Evolutionary conservation across 1,140 invertebrate species (phyloP).

Genomic region (Hormaphis cornu): DNA sequence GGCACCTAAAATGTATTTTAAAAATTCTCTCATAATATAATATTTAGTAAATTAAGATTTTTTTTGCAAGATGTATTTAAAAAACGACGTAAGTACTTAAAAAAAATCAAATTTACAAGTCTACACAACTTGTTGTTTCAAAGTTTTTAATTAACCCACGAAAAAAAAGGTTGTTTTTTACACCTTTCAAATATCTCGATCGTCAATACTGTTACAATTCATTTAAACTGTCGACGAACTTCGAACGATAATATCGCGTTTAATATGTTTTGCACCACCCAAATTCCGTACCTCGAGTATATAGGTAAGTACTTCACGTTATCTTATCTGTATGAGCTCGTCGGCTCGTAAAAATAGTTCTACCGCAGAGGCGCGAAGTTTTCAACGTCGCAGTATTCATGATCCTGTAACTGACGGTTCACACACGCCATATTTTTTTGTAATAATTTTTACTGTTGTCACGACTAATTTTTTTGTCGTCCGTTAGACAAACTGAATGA

Average conservation of each 20-base stretch:
- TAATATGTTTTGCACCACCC: not conserved
- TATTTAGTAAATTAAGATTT: too few species aligned
- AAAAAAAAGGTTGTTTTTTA: too few species aligned
- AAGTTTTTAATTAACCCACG: too few species aligned
- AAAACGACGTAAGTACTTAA: too few species aligned
- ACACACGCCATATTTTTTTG: too few species aligned
- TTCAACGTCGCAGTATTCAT: not conserved
- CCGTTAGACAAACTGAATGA: conserved; percentile 56
- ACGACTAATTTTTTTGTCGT: not conserved
- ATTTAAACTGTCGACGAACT: not conserved
- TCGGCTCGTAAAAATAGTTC: not conserved
- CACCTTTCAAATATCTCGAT: too few species aligned
- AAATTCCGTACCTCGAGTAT: not conserved
- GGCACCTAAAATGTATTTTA: too few species aligned
- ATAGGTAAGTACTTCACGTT: not conserved
- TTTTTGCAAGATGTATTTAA: too few species aligned
- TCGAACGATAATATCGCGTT: not conserved
- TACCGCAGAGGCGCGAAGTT: not conserved
- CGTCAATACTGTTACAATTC: not conserved
- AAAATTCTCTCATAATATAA: too few species aligned
- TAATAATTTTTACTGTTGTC: not conserved
- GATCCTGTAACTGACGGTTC: not conserved
- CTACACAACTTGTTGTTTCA: too few species aligned
- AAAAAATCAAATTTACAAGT: too few species aligned
- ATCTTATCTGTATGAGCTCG: conserved; percentile 5